phyloP scores from a whole-genome alignment of 2,888 invertebrate genomes.

The Elegia similella region DNA sequence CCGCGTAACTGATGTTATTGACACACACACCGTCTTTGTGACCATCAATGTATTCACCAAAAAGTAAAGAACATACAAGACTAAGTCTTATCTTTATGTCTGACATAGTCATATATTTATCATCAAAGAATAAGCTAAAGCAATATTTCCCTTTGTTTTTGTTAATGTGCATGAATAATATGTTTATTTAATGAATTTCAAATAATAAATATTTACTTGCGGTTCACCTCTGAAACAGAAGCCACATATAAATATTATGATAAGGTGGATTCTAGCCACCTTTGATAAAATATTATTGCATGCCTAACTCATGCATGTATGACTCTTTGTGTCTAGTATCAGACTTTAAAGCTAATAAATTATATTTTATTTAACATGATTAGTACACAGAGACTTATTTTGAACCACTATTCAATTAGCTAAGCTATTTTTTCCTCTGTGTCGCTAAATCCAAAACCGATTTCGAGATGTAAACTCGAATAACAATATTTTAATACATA shows the following conservation, averaged over 20 bases:
- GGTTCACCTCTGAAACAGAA: constrained; percentile 33
- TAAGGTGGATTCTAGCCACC: constrained; percentile 15
- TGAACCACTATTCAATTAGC: background rate
- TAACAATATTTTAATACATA: too few relatives aligned
- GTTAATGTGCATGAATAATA: too few relatives aligned
- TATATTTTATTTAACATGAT: background rate
- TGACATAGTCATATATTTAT: background rate
- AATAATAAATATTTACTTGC: background rate
- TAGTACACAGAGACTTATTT: background rate
- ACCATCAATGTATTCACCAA: too few relatives aligned
- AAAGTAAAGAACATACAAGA: too few relatives aligned
- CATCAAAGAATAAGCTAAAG: too few relatives aligned
- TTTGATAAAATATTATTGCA: background rate
- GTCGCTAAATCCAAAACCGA: too few relatives aligned
- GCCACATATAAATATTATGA: constrained; percentile 24
- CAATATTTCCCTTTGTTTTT: too few relatives aligned
- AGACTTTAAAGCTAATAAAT: background rate
- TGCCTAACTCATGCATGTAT: background rate
- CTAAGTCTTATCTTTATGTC: background rate
- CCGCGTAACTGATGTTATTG: too few relatives aligned
- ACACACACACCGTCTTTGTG: too few relatives aligned
- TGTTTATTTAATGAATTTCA: too few relatives aligned
- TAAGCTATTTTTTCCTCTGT: too few relatives aligned
- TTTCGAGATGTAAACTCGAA: too few relatives aligned
- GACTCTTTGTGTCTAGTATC: background rate